Evolutionary conservation across 2,888 invertebrate genomes (phyloP), one percentile per base, ranked within the genome.

Genomic region (Microchrysa polita): DNA sequence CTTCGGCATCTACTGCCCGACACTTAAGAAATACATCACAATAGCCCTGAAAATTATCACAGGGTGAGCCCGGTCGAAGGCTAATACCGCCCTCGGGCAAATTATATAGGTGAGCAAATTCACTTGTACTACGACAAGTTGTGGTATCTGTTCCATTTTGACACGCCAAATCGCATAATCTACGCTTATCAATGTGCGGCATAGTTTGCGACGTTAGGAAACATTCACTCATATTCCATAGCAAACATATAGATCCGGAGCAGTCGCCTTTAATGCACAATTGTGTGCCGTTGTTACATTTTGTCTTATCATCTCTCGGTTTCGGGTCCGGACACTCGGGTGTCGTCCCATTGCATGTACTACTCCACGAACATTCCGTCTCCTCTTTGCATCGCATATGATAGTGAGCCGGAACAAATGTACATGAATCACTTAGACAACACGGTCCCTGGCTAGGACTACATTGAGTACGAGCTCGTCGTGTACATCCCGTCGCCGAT

Each of bases 21-120:
- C 99, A 99, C 85, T 97, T 98, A 72, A 96, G 91, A 87, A 99
- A 99, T 77, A 99, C 98, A 87, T 99, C 99, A 87, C 99, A 99
- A 86, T 99, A 99, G 71, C 99, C 98, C 91, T 95, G 95, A 88
- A 97, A 99, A 86, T 99, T 97, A 86, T 99, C 97, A 85, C 99
- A 99, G 0, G 99, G 98, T 65, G 98, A 96, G 22, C 99, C 98
- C 5, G 97, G 97, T 67, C 96, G 88, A 77, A 98, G 86, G 79
- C 93, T 94, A 77, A 95, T 95, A 16, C 95, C 95, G 14, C 93
- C 94, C 0, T 86, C 85, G 0, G 94, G 93, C 79, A 95, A 84
- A 27, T 91, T 92, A 23, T 92, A 91, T 23, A 87, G 81, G 10
- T 88, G 84, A 0, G 94, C 92, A 84, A 96, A 94, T 83, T 95